phyloP scores from a whole-genome alignment of 2,113 vertebrate genomes.

The Gasterosteus nipponicus region DNA sequence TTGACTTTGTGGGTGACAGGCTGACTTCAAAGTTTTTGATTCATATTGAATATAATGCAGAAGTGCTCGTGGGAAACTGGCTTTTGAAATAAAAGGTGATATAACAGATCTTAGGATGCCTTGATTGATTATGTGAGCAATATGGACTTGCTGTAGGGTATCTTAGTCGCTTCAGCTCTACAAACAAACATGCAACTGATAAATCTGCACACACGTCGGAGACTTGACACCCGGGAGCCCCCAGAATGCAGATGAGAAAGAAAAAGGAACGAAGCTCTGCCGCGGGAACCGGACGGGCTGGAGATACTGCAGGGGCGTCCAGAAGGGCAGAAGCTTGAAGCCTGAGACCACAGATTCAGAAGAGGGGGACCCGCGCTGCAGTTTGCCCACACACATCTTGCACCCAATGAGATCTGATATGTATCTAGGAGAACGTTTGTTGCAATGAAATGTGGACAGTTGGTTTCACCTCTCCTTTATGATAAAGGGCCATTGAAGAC shows the following conservation, averaged over 20 bases:
- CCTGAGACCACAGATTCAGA: constrained; percentile 13
- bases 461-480: background rate
- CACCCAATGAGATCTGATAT: constrained; percentile 38
- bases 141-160: constrained; percentile 71
- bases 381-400: constrained; percentile 33
- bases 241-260: constrained; percentile 9
- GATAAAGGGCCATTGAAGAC: constrained; percentile 11
- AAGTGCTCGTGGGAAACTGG: constrained; percentile 64
- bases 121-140: constrained; percentile 77
- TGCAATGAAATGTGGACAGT: constrained; percentile 41
- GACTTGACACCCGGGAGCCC: constrained; percentile 10
- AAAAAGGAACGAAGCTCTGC: background rate
- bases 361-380: background rate
- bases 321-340: constrained; percentile 32
- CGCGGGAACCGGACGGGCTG: constrained; percentile 33
- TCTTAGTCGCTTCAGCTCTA: constrained; percentile 41
- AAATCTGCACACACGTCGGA: constrained; percentile 21
- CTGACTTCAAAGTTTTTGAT: constrained; percentile 36
- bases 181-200: constrained; percentile 34
- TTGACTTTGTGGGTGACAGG: constrained; percentile 31
- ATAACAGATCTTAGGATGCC: constrained; percentile 77
- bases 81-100: constrained; percentile 80
- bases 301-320: constrained; percentile 35
- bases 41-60: constrained; percentile 66
- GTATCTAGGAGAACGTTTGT: constrained; percentile 11